Base-by-base conservation (phyloP, 2,888 invertebrate species). In the Congeria kusceri region DNA sequence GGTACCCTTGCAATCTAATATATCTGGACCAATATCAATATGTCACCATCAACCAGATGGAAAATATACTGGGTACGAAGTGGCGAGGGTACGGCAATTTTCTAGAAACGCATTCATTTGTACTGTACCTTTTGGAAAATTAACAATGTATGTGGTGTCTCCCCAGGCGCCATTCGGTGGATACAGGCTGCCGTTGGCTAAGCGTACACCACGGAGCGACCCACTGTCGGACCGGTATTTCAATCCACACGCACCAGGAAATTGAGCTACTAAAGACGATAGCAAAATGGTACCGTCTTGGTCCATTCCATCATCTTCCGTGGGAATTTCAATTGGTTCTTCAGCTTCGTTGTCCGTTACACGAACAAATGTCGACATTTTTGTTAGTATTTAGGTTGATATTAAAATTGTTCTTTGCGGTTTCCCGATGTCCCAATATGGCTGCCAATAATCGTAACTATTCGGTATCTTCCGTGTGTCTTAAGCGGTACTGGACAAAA, bases 211-310 rank as follows among this genome's bases (percentile, higher is more conserved):
- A 15, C 92, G 85, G 73, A 91, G 86, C 28, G 87, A 86, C 1
- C 92, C 92, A 5, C 90, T 89, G 56, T 98, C 98, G 93, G 98
- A 98, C 79, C 98, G 96, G 94, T 98, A 99, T 95, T 99, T 99
- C 65, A 99, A 95, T 20, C 99, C 99, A 93, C 98, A 98, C 49
- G 98, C 97, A 78, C 98, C 98, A 63, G 99, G 99, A 94, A 98
- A 99, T 93, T 99, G 98, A 53, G 98, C 98, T 84, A 98, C 96
- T 69, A 99, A 95, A 5, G 99, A 99, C 71, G 98, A 96, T 89
- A 99, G 94, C 80, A 98, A 94, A 78, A 99, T 94, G 15, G 98
- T 98, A 69, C 97, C 97, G 94, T 83, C 83, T 7, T 46, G 25
- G n/a, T 79, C 83, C 7, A 49, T 46, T 1, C 70, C 70, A 94